Percentiles rank a stretch among this genome's conserved stretches.
These are phyloP conservation scores for Trichonephila clavipes DNA, from an alignment of 1,140 invertebrate species.

Conservation along the genomic window DNA sequence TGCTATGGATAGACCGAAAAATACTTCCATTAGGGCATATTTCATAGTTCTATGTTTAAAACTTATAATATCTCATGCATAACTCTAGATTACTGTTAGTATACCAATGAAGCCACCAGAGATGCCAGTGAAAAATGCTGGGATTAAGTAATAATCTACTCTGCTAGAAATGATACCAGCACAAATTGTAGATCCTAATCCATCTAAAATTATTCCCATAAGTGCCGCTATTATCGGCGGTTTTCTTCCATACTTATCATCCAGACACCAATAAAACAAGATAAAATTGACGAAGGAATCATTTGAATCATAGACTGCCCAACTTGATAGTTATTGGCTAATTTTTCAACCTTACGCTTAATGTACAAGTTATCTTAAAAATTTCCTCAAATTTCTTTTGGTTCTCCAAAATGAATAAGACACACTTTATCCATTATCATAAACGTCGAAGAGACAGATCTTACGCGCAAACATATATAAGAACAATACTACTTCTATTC, in stretches of 20 bases:
- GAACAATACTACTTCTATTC: slow-evolving; percentile 63
- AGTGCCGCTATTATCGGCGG: slow-evolving; percentile 30
- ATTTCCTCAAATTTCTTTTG: slow-evolving; percentile 8
- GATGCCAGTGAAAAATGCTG: slow-evolving; percentile 35
- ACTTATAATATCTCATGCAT: slow-evolving; percentile 45
- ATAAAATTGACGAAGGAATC: slow-evolving; percentile 32
- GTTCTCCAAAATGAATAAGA: neutral
- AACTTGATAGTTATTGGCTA: slow-evolving; percentile 58
- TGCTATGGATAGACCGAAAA: slow-evolving; percentile 25
- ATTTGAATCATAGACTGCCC: slow-evolving; percentile 30
- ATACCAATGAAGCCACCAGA: slow-evolving; percentile 61
- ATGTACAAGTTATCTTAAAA: neutral
- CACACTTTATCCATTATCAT: slow-evolving; percentile 72
- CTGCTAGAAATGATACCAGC: slow-evolving; percentile 15
- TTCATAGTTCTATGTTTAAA: slow-evolving; percentile 44
- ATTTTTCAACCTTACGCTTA: slow-evolving; percentile 41
- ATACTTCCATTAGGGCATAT: slow-evolving; percentile 63
- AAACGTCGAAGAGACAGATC: neutral
- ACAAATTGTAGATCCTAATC: slow-evolving; percentile 38
- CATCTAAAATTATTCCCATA: slow-evolving; percentile 46
- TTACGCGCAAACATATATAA: slow-evolving; percentile 64
- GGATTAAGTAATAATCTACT: slow-evolving; percentile 42
- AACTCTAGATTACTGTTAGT: slow-evolving; percentile 63
- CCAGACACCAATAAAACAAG: slow-evolving; percentile 63
- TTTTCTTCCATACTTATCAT: slow-evolving; percentile 66